A percentile compares a stretch with the other conserved stretches of the same genome.
Conservation (phyloP, 2,888 invertebrate species). For the Tenthredo distinguenda region DNA sequence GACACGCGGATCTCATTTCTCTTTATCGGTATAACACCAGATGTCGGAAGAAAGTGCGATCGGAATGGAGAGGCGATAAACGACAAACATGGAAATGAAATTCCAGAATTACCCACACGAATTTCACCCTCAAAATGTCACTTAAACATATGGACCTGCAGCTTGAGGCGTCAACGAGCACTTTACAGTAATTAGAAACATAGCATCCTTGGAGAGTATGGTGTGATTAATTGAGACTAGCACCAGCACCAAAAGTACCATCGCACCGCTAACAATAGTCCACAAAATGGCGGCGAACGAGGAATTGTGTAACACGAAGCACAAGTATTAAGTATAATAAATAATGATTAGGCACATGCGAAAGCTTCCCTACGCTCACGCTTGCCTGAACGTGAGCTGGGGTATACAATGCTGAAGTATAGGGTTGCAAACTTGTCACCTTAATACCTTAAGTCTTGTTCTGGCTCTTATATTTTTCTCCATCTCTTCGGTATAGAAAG, state of each 20-base stretch:
- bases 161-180: conserved; percentile 3
- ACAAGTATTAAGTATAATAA: conserved; percentile 25
- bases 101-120: neutral
- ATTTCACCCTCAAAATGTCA: neutral
- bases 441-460: neutral
- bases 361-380: neutral
- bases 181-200: conserved; percentile 26
- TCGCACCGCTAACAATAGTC: conserved; percentile 7
- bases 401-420: neutral
- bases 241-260: neutral
- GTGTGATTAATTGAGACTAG: conserved; percentile 26
- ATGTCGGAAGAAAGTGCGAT: too few species aligned
- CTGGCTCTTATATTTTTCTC: neutral
- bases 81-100: neutral
- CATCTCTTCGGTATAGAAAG: neutral
- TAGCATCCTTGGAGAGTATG: neutral
- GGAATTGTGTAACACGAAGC: conserved; percentile 2
- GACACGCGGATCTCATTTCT: neutral
- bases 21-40: neutral
- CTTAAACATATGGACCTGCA: neutral
- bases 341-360: conserved; percentile 35
- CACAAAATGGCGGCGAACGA: neutral
- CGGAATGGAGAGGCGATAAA: neutral
- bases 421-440: conserved; percentile 16
- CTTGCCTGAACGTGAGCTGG: neutral